A percentile compares a stretch with the other conserved stretches of the same genome.
Evolutionary conservation across 2,797 vertebrate genomes (phyloP).

Genomic region (Anguilla anguilla): DNA sequence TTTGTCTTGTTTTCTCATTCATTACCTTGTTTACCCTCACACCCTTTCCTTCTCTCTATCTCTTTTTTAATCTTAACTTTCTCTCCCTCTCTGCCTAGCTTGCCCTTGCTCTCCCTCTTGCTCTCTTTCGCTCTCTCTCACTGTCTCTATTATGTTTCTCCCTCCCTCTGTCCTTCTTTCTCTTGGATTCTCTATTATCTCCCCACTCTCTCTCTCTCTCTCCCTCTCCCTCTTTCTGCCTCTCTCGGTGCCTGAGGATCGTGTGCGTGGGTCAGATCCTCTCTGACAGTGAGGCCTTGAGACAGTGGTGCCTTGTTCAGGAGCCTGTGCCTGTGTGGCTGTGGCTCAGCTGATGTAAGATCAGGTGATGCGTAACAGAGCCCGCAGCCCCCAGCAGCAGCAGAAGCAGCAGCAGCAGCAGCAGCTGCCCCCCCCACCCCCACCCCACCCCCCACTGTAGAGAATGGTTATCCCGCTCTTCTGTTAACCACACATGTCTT

Average conservation of each 20-base stretch:
- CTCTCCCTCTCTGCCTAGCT: constrained; percentile 11
- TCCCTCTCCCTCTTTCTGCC: constrained; percentile 22
- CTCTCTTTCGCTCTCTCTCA: constrained; percentile 21
- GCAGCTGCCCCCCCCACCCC: background rate
- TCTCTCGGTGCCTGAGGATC: background rate
- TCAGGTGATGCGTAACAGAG: constrained; percentile 8
- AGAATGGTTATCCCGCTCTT: background rate
- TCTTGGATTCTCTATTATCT: constrained; percentile 33
- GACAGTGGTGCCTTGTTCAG: constrained; percentile 2
- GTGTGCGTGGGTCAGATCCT: background rate
- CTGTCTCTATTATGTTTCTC: background rate
- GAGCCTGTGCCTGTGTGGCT: background rate
- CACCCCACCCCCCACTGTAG: background rate
- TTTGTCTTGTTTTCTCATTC: constrained; percentile 1
- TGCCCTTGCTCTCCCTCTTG: constrained; percentile 18
- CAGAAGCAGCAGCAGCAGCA: background rate
- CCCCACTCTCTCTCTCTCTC: background rate
- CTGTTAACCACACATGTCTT: background rate
- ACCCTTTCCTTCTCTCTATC: too few relatives aligned
- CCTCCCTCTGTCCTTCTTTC: constrained; percentile 7
- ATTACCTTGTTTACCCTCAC: background rate
- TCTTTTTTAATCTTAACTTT: background rate
- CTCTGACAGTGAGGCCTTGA: background rate
- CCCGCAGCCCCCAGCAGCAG: background rate
- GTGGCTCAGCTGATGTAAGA: constrained; percentile 12